Conservation (phyloP, 2,888 invertebrate species). For the Glomeris marginata region DNA sequence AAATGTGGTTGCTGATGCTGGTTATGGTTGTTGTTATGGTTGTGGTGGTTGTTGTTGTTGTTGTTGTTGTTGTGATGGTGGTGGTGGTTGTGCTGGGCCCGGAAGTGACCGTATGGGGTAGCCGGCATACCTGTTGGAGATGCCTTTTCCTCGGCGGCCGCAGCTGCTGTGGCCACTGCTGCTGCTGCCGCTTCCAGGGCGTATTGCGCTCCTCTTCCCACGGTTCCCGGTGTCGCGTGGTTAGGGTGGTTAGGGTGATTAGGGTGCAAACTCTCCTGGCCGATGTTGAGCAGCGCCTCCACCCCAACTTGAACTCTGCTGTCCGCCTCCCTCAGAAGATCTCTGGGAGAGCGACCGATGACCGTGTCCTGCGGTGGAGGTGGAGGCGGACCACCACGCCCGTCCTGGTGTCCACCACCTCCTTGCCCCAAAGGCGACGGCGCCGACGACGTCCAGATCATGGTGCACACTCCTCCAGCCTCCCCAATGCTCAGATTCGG, state of each 20-base stretch:
- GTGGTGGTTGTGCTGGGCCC: slow-evolving; percentile 4
- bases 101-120: slow-evolving; percentile 8
- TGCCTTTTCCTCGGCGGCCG: slow-evolving; percentile 8
- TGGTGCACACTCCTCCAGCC: slow-evolving; percentile 66
- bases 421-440: too few species aligned
- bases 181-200: neutral
- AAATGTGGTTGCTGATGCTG: slow-evolving; percentile 13
- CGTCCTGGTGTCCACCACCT: too few species aligned
- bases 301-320: slow-evolving; percentile 20
- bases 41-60: slow-evolving; percentile 12
- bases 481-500: slow-evolving; percentile 89
- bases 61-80: too few species aligned
- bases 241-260: slow-evolving; percentile 8
- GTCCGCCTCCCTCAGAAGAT: slow-evolving; percentile 30
- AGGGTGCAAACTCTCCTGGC: slow-evolving; percentile 21
- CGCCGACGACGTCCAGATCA: slow-evolving; percentile 57
- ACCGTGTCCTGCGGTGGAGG: slow-evolving; percentile 15
- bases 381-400: too few species aligned
- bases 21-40: slow-evolving; percentile 15
- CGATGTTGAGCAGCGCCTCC: slow-evolving; percentile 28
- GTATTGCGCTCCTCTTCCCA: neutral
- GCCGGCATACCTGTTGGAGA: slow-evolving; percentile 9
- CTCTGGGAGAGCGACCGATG: slow-evolving; percentile 29
- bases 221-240: neutral
- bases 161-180: slow-evolving; percentile 8